Evolutionary conservation across 2,797 vertebrate species (phyloP), one percentile per base, ranked within the genome.

Genomic region (Acestrorhynchus altus): DNA sequence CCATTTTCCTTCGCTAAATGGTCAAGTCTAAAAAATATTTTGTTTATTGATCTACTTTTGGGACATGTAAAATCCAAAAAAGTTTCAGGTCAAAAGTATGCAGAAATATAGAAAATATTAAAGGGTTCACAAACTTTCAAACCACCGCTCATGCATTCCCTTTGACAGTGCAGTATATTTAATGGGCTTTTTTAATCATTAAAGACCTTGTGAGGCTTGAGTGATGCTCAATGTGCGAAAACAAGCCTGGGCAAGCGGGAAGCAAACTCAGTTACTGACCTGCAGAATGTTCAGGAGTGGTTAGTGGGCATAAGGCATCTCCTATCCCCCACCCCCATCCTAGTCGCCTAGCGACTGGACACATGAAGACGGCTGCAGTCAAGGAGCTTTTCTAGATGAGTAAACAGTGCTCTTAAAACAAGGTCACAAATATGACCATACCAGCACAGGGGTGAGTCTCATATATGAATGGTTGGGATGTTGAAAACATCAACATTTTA

Each of bases 291-390:
- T 56, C 51, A 35, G 63, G 63, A 73, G 26, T n/a, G 12, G 59
- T 42, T 6, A 24, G 54, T 11, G 63, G 51, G n/a, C 9, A 49
- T 16, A 60, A 59, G 54, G 47, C 70, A 20, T 74, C 74, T 26
- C 31, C 31, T 6, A 35, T 35, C 31, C 31, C 31, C 31, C 31
- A 35, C 49, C 59, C 52, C 28, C 40, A 64, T 16, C 51, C 28
- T 63, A 0, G 26, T 79, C 52, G 20, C 81, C 68, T 72, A 72
- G 81, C 72, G 70, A 79, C 77, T 20, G 26, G 57, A 56, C 35
- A 74, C 69, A 76, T 22, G 57, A 28, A 51, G n/a, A 31, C 46
- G 57, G 72, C 68, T 39, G 59, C 51, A 77, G 39, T 5, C n/a
- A 42, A 68, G 42, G 39, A 71, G 18, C 49, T 78, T 76, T 79